These are phyloP conservation scores for Malacoraja senta DNA, from an alignment of 2,797 vertebrate genomes.

Conservation along the genomic window DNA sequence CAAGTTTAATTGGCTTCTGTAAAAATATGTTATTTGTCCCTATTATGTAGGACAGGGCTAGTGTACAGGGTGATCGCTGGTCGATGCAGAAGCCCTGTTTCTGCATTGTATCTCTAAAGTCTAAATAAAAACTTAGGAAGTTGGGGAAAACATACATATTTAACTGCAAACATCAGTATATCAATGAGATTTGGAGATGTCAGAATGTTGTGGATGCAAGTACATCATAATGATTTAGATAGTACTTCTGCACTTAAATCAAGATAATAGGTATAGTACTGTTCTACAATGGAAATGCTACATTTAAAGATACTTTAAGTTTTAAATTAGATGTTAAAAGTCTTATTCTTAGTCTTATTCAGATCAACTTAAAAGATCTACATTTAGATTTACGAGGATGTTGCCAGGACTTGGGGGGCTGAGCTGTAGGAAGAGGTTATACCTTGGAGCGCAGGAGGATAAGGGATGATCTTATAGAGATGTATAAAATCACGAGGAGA, in stretches of 20 bases:
- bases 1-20: neutral
- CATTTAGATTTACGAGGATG: too few species aligned
- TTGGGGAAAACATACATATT: neutral
- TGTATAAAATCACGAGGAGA: too few species aligned
- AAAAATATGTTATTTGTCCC: too few species aligned
- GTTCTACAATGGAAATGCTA: neutral
- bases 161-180: neutral
- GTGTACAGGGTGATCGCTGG: too few species aligned
- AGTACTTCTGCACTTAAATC: too few species aligned
- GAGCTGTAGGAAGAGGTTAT: too few species aligned
- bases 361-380: neutral
- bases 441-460: too few species aligned
- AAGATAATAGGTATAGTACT: neutral
- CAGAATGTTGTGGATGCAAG: neutral
- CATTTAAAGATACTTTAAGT: neutral
- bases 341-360: neutral
- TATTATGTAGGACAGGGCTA: too few species aligned
- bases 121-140: neutral
- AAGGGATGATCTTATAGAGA: too few species aligned
- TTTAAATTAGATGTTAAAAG: neutral
- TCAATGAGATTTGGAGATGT: neutral
- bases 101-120: too few species aligned
- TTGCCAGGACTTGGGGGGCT: too few species aligned
- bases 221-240: neutral
- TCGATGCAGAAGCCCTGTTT: too few species aligned